These are phyloP conservation scores for Xiphorhynchus erythropygius DNA, from an alignment of 2,797 vertebrate genomes.

Conservation along the genomic window DNA sequence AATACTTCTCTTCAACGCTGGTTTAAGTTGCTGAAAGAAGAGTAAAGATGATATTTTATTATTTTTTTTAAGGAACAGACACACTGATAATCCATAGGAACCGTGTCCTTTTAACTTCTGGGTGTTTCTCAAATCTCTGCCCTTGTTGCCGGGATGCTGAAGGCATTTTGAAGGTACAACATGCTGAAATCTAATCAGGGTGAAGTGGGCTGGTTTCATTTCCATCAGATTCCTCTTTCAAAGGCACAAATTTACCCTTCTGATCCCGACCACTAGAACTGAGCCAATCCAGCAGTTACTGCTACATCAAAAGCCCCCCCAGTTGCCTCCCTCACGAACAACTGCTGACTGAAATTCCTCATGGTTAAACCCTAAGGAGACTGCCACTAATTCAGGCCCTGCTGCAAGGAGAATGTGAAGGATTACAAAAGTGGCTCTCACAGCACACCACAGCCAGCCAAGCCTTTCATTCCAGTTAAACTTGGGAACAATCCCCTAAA, in stretches of 20 bases:
- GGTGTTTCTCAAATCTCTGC: background rate
- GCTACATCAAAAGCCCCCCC: background rate
- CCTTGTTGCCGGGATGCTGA: slow-evolving; percentile 23
- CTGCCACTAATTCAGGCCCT: background rate
- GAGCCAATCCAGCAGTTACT: background rate
- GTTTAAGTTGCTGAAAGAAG: slow-evolving; percentile 10
- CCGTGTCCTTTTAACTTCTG: background rate
- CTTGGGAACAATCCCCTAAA: background rate
- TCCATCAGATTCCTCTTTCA: slow-evolving; percentile 33
- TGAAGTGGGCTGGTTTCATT: slow-evolving; percentile 29
- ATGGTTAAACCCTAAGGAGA: background rate
- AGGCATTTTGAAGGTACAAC: slow-evolving; percentile 3
- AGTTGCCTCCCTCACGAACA: background rate
- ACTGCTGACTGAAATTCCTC: background rate
- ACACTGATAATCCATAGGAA: background rate
- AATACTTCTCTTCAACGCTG: background rate
- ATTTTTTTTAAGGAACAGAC: background rate
- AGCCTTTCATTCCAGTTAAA: background rate
- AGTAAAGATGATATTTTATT: background rate
- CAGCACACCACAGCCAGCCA: background rate
- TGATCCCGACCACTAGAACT: background rate
- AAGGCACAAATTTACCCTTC: slow-evolving; percentile 28
- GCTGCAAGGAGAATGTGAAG: background rate
- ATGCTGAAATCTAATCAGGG: slow-evolving; percentile 37
- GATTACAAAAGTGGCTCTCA: background rate